A percentile compares a stretch with the other conserved stretches of the same genome.
Evolutionary conservation across 2,797 vertebrate species (phyloP).

Genomic region (Eutrigla gurnardus): DNA sequence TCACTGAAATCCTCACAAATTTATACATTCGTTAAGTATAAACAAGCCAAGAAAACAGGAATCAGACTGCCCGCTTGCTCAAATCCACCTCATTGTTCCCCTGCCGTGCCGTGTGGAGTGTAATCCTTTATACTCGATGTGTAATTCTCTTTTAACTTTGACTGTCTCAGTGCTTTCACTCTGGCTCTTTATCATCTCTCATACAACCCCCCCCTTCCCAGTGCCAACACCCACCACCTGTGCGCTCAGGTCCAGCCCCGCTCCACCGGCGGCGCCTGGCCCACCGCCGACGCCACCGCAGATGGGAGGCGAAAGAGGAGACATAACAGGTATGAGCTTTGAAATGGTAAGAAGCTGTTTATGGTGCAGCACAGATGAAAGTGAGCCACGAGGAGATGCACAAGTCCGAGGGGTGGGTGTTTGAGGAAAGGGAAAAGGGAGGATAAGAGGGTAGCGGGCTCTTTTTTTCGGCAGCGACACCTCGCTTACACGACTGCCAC

Average conservation of each 20-base stretch:
- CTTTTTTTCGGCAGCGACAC: neutral
- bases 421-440: constrained; percentile 13
- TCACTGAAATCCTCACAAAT: constrained; percentile 45
- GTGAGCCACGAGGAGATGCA: constrained; percentile 47
- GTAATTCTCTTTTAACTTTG: constrained; percentile 9
- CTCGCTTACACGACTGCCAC: constrained; percentile 6
- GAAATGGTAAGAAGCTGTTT: constrained; percentile 82
- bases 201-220: constrained; percentile 1
- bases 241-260: neutral
- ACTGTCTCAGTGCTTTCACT: constrained; percentile 8
- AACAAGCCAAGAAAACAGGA: constrained; percentile 23
- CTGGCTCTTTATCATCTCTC: constrained; percentile 22
- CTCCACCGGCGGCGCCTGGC: constrained; percentile 8
- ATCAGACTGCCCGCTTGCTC: neutral
- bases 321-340: constrained; percentile 70
- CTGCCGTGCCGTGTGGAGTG: constrained; percentile 1
- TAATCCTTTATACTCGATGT: constrained; percentile 11
- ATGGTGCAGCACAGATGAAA: constrained; percentile 71
- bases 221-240: constrained; percentile 45
- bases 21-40: constrained; percentile 32
- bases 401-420: constrained; percentile 28
- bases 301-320: constrained; percentile 46
- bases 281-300: constrained; percentile 25
- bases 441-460: constrained; percentile 5
- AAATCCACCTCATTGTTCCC: constrained; percentile 34